phyloP scores from a whole-genome alignment of 2,113 vertebrate species.

The Melanocharis versteri region DNA sequence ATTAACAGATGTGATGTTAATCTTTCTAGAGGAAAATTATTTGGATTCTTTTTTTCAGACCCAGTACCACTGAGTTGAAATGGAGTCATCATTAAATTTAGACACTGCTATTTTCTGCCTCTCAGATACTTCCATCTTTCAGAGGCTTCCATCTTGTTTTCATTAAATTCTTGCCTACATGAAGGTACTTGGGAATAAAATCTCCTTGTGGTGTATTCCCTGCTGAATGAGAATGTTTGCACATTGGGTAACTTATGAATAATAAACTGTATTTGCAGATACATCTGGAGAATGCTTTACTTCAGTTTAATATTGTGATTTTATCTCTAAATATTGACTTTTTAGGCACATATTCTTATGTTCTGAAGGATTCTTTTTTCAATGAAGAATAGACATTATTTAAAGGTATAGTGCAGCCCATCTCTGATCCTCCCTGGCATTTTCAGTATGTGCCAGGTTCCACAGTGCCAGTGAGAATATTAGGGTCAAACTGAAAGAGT shows the following conservation, averaged over 20 bases:
- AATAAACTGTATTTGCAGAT: background rate
- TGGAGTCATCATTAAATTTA: background rate
- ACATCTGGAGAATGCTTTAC: background rate
- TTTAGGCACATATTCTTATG: background rate
- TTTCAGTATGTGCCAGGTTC: background rate
- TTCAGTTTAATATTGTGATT: background rate
- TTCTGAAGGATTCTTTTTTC: background rate
- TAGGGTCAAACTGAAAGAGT: background rate
- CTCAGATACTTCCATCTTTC: background rate
- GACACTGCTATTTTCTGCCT: background rate
- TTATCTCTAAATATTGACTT: background rate
- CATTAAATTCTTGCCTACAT: background rate
- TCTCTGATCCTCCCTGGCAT: background rate
- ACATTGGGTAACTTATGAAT: background rate
- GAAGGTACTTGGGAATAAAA: background rate
- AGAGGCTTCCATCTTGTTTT: background rate
- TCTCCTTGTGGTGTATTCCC: rapidly evolving
- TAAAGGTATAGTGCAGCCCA: background rate
- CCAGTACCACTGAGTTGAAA: background rate
- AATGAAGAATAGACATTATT: background rate
- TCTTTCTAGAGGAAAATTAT: background rate
- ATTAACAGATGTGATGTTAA: background rate
- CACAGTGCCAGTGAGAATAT: background rate
- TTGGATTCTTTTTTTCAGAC: background rate
- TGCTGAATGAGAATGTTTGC: background rate